These are phyloP conservation scores for Acronicta leporina DNA, from an alignment of 2,888 invertebrate genomes.

Conservation along the genomic window DNA sequence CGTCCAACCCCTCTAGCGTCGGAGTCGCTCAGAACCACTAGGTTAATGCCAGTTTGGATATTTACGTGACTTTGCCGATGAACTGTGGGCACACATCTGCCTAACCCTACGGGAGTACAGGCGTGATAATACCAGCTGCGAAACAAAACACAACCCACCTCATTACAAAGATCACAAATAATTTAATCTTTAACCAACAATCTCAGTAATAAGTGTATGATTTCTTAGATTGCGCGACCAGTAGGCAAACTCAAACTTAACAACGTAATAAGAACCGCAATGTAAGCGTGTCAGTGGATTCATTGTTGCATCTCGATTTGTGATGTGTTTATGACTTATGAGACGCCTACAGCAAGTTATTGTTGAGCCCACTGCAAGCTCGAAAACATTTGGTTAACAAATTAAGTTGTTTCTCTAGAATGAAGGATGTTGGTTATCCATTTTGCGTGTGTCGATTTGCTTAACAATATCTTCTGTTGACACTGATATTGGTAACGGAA, in stretches of 20 bases:
- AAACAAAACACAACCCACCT: background rate
- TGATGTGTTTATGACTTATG: slow-evolving; percentile 29
- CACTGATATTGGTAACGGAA: background rate
- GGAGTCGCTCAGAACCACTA: too few species aligned
- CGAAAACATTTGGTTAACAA: slow-evolving; percentile 43
- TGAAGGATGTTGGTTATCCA: slow-evolving; percentile 9
- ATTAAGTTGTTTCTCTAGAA: slow-evolving; percentile 37
- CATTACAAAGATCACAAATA: slow-evolving; percentile 28
- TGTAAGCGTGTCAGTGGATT: slow-evolving; percentile 17
- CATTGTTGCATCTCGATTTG: slow-evolving; percentile 18
- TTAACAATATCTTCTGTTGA: background rate
- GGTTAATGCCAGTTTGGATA: too few species aligned
- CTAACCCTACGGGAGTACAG: background rate
- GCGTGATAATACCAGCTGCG: background rate
- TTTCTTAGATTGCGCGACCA: slow-evolving; percentile 31
- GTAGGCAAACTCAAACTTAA: slow-evolving; percentile 12
- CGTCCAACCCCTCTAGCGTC: too few species aligned
- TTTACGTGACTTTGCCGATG: too few species aligned
- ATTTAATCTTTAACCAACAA: slow-evolving; percentile 24
- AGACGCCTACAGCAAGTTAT: slow-evolving; percentile 42
- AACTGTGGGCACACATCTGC: too few species aligned
- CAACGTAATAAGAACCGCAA: slow-evolving; percentile 8
- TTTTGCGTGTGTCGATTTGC: slow-evolving; percentile 1
- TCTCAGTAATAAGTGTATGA: slow-evolving; percentile 37
- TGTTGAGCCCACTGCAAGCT: slow-evolving; percentile 36